Evolutionary conservation across 2,888 invertebrate species (phyloP).

Genomic region (Chrysolina haemoptera): DNA sequence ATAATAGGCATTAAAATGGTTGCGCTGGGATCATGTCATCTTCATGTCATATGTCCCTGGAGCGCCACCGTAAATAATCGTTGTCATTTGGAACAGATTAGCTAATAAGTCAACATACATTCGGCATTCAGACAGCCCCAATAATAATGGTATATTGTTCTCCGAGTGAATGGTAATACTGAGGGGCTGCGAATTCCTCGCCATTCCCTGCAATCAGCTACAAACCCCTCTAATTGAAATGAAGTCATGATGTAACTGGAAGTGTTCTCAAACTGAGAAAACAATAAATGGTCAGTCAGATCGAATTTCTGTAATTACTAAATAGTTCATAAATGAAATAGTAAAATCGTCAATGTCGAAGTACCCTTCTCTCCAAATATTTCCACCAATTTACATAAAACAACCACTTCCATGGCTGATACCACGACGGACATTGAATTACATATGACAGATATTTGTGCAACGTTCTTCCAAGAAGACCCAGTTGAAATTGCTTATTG

Average conservation of each 20-base stretch:
- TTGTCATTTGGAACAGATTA: slow-evolving; percentile 68
- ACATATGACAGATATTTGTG: too few species aligned
- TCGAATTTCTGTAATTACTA: too few species aligned
- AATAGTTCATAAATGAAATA: too few species aligned
- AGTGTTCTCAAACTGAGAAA: neutral
- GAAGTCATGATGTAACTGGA: neutral
- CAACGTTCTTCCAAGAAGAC: too few species aligned
- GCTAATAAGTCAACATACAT: slow-evolving; percentile 69
- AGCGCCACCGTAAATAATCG: slow-evolving; percentile 63
- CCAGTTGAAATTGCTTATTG: too few species aligned
- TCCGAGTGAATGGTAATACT: slow-evolving; percentile 40
- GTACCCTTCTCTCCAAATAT: too few species aligned
- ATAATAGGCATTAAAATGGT: slow-evolving; percentile 53
- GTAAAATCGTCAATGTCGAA: too few species aligned
- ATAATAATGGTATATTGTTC: slow-evolving; percentile 60
- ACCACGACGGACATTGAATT: too few species aligned
- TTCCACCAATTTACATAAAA: too few species aligned
- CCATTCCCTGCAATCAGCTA: slow-evolving; percentile 9
- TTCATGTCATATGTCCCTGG: slow-evolving; percentile 44
- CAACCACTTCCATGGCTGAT: too few species aligned
- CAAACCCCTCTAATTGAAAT: slow-evolving; percentile 17
- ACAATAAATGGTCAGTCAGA: neutral
- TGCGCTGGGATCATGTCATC: slow-evolving; percentile 53
- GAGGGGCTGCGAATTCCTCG: slow-evolving; percentile 14
- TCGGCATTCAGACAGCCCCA: slow-evolving; percentile 61